Percentiles rank a stretch among this genome's conserved stretches.
Evolutionary conservation across 1,140 invertebrate genomes (phyloP).

Genomic region (Aphaenogaster rudis): DNA sequence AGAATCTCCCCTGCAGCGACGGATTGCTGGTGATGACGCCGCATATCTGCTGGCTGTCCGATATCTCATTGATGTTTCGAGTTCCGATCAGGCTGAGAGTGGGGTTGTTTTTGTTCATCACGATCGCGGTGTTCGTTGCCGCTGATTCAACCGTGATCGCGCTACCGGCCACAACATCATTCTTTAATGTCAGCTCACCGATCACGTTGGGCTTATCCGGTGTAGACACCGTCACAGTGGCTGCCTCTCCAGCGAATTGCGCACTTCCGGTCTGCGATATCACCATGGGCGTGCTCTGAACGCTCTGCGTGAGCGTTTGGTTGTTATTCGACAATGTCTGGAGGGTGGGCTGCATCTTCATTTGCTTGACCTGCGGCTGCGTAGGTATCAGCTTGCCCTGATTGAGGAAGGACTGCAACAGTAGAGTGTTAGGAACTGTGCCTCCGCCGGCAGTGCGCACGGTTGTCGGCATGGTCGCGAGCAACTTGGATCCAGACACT

Average conservation of each 20-base stretch:
- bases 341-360: conserved; percentile 80
- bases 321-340: conserved; percentile 77
- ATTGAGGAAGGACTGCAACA: conserved; percentile 88
- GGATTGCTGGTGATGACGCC: conserved; percentile 85
- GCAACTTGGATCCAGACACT: conserved; percentile 90
- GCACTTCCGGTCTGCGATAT: conserved; percentile 72
- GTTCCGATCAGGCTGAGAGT: conserved; percentile 81
- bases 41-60: conserved; percentile 83
- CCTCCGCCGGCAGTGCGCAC: conserved; percentile 81
- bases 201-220: conserved; percentile 53
- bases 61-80: conserved; percentile 77
- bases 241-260: conserved; percentile 73
- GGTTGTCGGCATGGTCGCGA: conserved; percentile 89
- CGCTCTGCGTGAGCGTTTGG: conserved; percentile 70
- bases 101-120: conserved; percentile 81
- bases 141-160: conserved; percentile 56
- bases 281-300: conserved; percentile 75
- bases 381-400: conserved; percentile 87
- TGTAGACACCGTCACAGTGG: background rate
- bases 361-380: conserved; percentile 83
- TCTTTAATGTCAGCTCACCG: conserved; percentile 72
- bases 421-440: conserved; percentile 85
- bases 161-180: conserved; percentile 29
- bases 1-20: conserved; percentile 81
- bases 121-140: conserved; percentile 76